Percentiles rank a stretch among this genome's conserved stretches.
phyloP scores from a whole-genome alignment of 2,888 invertebrate species.

The Eupithecia insigniata region DNA sequence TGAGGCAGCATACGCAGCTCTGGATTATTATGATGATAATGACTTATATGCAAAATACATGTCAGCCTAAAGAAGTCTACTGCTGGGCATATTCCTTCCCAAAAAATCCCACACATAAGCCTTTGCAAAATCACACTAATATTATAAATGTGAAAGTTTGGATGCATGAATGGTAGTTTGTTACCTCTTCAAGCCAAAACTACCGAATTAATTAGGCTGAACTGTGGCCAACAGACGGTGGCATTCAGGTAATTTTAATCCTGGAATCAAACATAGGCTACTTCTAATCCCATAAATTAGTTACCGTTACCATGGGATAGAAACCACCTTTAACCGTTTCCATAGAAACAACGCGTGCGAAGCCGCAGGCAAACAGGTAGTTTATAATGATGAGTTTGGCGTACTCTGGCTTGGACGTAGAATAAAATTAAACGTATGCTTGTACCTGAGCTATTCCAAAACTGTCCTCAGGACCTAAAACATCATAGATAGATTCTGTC shows the following conservation, averaged over 20 bases:
- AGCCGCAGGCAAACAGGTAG: too few species aligned
- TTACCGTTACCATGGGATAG: too few species aligned
- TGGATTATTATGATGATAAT: neutral
- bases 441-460: slow-evolving; percentile 82
- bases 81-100: neutral
- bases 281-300: too few species aligned
- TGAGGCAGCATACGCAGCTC: neutral
- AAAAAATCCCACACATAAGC: neutral
- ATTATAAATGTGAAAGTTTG: too few species aligned
- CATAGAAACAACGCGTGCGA: too few species aligned
- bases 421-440: neutral
- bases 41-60: neutral
- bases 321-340: too few species aligned
- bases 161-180: too few species aligned
- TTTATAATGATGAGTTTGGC: neutral
- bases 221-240: too few species aligned
- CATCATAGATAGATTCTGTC: slow-evolving; percentile 80
- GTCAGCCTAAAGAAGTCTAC: neutral
- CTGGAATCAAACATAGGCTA: too few species aligned
- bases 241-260: too few species aligned
- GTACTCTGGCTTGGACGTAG: neutral
- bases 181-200: too few species aligned
- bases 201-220: too few species aligned
- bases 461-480: slow-evolving; percentile 80
- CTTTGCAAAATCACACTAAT: neutral